Evolutionary conservation across 2,888 invertebrate genomes (phyloP), one percentile per base, ranked within the genome.

Genomic region (Steinernema carpocapsae): DNA sequence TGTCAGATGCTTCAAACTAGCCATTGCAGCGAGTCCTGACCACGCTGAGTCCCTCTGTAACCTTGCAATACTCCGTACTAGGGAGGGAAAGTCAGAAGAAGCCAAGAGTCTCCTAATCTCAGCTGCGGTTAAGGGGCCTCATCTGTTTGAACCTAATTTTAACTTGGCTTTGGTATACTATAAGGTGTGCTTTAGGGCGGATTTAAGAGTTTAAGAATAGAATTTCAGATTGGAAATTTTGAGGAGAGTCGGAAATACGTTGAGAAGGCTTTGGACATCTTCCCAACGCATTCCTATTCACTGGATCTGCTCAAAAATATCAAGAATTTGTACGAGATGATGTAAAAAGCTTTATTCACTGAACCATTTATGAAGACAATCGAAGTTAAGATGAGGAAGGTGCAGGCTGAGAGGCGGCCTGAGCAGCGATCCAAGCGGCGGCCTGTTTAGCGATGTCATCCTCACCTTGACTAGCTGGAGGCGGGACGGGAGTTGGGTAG

Each of bases 11-110:
- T 91, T 94, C 80, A 91, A 92, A 78, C 89, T 95, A 75, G 92
- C 94, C 72, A 90, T 94, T 75, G 91, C 92, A 0, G 90, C 91
- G 56, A 93, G 94, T 88, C 92, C 92, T 72, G 92, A 92, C 81
- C 93, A 94, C 87, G 93, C 93, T 0, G 92, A 93, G 77, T 93
- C 94, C 0, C 92, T 93, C 82, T 94, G 94, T 88, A 95, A 95
- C 89, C 90, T 95, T 76, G 93, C 92, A 4, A 72, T 86, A 17
- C 42, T 81, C 22, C 77, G 74, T 37, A 79, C 83, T 82, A 77
- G 75, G 26, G 76, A 78, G 24, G 72, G 83, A 7, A 82, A 83
- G 70, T 72, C 76, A 19, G 81, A 83, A 6, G 83, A 90, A 88
- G 92, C 93, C 7, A 91, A 92, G 81, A 92, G 92, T 0, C 92